These are phyloP conservation scores for Craseonycteris thonglongyai DNA, from an alignment of 2,113 vertebrate species.

Conservation along the genomic window DNA sequence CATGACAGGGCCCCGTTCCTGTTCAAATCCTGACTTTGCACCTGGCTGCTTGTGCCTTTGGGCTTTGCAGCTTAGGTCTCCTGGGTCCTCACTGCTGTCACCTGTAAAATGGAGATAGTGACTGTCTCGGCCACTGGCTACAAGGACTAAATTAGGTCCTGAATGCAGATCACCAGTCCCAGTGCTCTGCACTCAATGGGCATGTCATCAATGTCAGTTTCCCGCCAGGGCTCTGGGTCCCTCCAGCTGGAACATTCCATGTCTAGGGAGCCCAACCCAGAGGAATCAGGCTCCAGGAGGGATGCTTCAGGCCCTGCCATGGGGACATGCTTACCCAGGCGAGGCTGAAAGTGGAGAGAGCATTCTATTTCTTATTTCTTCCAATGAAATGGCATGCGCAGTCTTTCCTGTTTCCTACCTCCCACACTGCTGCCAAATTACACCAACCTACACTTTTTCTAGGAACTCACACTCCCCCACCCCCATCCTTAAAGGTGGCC, in stretches of 20 bases:
- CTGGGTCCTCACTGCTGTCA: background rate
- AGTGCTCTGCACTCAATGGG: fast-evolving
- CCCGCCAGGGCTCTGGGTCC: background rate
- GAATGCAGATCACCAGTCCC: background rate
- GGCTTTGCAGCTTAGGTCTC: background rate
- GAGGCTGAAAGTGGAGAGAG: background rate
- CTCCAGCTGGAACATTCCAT: background rate
- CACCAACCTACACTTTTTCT: background rate
- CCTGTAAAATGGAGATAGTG: background rate
- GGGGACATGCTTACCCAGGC: background rate
- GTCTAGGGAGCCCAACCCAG: background rate
- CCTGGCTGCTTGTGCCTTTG: background rate
- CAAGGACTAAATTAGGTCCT: background rate
- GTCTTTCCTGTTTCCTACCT: background rate
- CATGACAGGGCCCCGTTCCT: background rate
- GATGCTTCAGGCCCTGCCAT: background rate
- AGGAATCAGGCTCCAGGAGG: background rate
- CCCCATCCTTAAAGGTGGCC: background rate
- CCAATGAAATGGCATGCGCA: background rate
- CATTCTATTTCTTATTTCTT: background rate
- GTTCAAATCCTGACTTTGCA: background rate
- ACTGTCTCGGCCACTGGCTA: fast-evolving
- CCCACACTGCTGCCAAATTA: background rate
- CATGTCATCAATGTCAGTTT: fast-evolving
- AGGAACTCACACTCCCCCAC: background rate